These are phyloP conservation scores for Prunella himalayana DNA, from an alignment of 2,113 vertebrate species.

Conservation along the genomic window DNA sequence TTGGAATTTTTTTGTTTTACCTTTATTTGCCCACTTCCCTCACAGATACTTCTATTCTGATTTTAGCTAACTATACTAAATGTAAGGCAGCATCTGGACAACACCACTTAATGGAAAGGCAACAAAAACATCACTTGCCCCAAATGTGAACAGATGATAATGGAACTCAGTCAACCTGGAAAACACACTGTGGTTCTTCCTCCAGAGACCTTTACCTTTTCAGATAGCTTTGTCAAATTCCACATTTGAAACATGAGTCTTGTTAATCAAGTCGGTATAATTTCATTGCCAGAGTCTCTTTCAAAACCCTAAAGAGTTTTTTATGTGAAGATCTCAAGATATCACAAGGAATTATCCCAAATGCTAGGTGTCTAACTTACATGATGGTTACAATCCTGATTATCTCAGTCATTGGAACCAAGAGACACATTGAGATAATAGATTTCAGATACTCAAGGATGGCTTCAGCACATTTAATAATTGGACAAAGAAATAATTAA, in stretches of 20 bases:
- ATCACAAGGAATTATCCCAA: not conserved
- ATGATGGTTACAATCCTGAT: not conserved
- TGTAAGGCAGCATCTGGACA: not conserved
- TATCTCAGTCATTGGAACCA: not conserved
- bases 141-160: not conserved
- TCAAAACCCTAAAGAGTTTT: not conserved
- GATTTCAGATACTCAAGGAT: not conserved
- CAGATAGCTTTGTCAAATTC: not conserved
- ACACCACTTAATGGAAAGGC: not conserved
- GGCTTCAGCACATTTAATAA: not conserved
- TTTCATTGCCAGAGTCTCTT: not conserved
- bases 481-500: not conserved
- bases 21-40: not conserved
- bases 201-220: not conserved
- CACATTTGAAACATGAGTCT: not conserved
- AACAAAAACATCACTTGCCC: not conserved
- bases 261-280: not conserved
- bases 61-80: not conserved
- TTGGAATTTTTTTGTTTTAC: not conserved
- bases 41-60: not conserved
- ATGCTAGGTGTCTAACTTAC: not conserved
- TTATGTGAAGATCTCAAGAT: rapidly evolving
- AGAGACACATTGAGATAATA: not conserved
- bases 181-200: not conserved
- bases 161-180: not conserved